Base-by-base conservation (phyloP, 1,140 invertebrate genomes). In the Cepaea nemoralis region DNA sequence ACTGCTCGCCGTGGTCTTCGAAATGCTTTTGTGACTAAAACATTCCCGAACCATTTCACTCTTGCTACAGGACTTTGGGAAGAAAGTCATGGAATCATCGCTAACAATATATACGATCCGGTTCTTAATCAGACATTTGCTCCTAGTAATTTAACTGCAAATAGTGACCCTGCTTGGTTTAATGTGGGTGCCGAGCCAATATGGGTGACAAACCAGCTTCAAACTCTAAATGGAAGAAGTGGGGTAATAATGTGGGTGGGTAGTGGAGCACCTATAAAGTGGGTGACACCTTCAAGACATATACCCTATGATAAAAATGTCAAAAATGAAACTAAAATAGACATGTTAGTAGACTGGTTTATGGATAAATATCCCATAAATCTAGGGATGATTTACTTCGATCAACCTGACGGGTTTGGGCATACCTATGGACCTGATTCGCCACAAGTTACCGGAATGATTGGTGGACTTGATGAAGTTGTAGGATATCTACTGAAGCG, bases 1-100 rank as follows among this genome's bases (percentile, higher is more conserved):
- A 82, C 83, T 63, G 89, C 90, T 1, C 77, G 83, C 74, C 85
- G 85, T 50, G 89, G 87, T 70, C 59, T 90, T 42, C 86, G 86
- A 78, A 90, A 94, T 86, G 91, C 94, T 39, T 96, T 95, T 90
- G 92, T 94, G 0, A 95, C 95, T 1, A 95, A 95, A 91, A 97
- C 95, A 1, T 95, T 95, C 89, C 94, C 95, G 0, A 96, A 96
- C 91, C 95, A 96, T 91, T 94, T 95, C 86, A 93, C 94, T 0
- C 94, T 96, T 63, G 94, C 94, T 0, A 96, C 95, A 39, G 95
- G 95, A 8, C 86, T 96, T 35, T 95, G 94, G 87, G 92, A 94
- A 0, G 95, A 96, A 89, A 92, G 90, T 71, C 95, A 96, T 91
- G 95, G 95, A 10, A 94, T 96, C 76, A 88, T 96, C 5, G 94